Evolutionary conservation across 2,888 invertebrate species (phyloP).

Genomic region (Alloplasta piceator): DNA sequence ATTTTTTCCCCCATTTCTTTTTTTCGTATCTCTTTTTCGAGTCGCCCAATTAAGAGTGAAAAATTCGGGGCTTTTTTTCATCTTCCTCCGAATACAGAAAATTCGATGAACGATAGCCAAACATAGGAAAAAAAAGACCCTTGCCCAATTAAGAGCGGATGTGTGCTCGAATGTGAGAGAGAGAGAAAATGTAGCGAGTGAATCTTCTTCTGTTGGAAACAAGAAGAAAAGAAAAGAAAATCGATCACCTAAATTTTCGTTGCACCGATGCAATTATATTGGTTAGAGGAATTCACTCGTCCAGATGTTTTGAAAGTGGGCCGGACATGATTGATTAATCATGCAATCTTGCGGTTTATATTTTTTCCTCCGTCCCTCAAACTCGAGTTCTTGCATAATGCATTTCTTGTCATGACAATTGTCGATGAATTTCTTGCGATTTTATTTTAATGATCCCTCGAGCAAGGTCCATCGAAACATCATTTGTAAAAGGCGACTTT

Average conservation of each 20-base stretch:
- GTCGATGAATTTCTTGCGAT: conserved; percentile 10
- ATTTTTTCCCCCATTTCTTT: conserved; percentile 44
- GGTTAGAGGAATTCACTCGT: conserved; percentile 35
- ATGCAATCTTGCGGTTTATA: not conserved
- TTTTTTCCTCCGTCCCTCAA: conserved; percentile 25
- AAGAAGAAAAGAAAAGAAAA: conserved; percentile 22
- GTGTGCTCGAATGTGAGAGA: not conserved
- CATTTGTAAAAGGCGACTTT: conserved; percentile 60
- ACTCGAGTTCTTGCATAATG: conserved; percentile 36
- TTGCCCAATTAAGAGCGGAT: conserved; percentile 54
- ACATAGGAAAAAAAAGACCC: conserved; percentile 20
- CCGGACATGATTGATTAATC: conserved; percentile 33
- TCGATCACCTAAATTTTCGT: conserved; percentile 34
- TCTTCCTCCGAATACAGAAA: conserved; percentile 11
- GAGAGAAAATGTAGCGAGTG: not conserved
- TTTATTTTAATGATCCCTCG: not conserved
- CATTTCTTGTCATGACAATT: conserved; percentile 14
- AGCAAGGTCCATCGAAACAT: conserved; percentile 58
- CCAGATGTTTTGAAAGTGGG: conserved; percentile 32
- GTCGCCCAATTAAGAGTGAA: conserved; percentile 62
- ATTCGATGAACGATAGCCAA: conserved; percentile 37
- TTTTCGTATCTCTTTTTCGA: conserved; percentile 16
- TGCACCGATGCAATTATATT: conserved; percentile 13
- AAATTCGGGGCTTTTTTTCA: conserved; percentile 42
- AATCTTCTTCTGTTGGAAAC: conserved; percentile 1